Evolutionary conservation across 2,888 invertebrate species (phyloP).

Genomic region (Chirona hameri): DNA sequence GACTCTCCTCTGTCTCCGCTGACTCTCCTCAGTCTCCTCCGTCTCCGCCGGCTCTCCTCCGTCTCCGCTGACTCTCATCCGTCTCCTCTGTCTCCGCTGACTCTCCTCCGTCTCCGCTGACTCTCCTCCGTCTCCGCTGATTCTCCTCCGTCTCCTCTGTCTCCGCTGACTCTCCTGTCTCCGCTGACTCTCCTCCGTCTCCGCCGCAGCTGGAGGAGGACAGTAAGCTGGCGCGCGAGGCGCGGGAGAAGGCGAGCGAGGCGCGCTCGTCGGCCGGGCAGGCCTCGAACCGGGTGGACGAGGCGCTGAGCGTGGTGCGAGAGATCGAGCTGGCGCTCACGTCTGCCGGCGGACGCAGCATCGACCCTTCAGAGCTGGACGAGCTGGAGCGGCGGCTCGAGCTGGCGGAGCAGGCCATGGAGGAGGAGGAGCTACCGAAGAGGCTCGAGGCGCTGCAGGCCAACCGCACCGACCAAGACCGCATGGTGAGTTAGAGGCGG

Average conservation of each 20-base stretch:
- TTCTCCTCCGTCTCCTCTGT: background rate
- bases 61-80: too few species aligned
- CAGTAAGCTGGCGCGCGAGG: conserved; percentile 50
- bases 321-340: conserved; percentile 71
- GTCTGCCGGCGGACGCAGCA: conserved; percentile 53
- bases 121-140: too few species aligned
- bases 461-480: conserved; percentile 61
- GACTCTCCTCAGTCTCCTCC: too few species aligned
- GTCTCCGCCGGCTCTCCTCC: too few species aligned
- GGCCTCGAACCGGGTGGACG: conserved; percentile 74
- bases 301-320: conserved; percentile 72
- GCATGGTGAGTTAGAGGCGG: conserved; percentile 1
- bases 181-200: background rate
- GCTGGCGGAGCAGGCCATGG: conserved; percentile 67
- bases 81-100: too few species aligned
- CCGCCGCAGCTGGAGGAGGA: background rate
- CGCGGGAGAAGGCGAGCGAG: conserved; percentile 68
- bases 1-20: too few species aligned
- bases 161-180: background rate
- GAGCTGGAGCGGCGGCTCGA: conserved; percentile 61
- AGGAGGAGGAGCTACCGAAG: conserved; percentile 67
- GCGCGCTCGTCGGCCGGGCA: conserved; percentile 78
- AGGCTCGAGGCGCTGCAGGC: conserved; percentile 69
- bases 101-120: too few species aligned
- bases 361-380: conserved; percentile 47